Conservation (phyloP, 2,113 vertebrate species). For the Bos indicus region DNA sequence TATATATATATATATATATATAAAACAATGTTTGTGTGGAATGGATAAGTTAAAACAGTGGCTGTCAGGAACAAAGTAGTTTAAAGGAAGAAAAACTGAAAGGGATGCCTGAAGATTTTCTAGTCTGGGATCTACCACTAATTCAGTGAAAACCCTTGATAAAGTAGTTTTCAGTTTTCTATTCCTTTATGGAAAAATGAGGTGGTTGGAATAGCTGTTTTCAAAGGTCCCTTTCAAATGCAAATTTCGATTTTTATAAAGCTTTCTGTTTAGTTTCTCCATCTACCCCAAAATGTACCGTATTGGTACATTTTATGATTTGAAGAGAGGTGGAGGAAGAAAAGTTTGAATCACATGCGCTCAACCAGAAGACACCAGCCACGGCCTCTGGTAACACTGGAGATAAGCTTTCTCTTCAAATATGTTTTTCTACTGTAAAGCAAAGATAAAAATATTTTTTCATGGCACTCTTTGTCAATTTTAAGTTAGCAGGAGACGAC, state of each 20-base stretch:
- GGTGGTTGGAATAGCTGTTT: not conserved
- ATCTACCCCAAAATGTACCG: not conserved
- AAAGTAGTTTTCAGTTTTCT: not conserved
- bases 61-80: not conserved
- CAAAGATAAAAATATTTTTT: not conserved
- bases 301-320: not conserved
- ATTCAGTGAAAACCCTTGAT: not conserved
- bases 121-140: not conserved
- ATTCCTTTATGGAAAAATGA: not conserved
- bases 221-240: not conserved
- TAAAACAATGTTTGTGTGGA: not conserved
- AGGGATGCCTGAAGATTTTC: not conserved
- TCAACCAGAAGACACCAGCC: not conserved
- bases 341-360: not conserved
- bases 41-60: not conserved
- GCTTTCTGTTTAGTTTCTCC: not conserved
- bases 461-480: not conserved
- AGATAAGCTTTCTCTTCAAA: not conserved
- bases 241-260: not conserved
- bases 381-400: not conserved
- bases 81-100: not conserved
- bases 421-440: not conserved
- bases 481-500: not conserved
- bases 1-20: not conserved
- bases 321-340: not conserved